Evolutionary conservation across 2,888 invertebrate genomes (phyloP), one percentile per base, ranked within the genome.

Genomic region (Myopa tessellatipennis): DNA sequence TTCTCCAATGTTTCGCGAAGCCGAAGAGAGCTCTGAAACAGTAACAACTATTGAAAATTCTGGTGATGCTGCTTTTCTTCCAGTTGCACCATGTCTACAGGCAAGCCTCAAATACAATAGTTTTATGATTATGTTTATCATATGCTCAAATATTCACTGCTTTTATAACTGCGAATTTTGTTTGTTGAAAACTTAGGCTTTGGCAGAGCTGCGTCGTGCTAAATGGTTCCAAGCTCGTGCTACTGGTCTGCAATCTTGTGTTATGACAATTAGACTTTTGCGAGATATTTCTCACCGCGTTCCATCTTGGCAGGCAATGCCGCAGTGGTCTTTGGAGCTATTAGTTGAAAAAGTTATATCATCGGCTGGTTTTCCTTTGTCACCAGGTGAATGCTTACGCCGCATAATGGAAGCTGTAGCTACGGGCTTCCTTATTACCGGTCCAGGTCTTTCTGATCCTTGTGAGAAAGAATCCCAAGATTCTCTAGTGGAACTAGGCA

Each of bases 181-280:
- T 7, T 52, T 77, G 16, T 77, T 77, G 1, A 50, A 18, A 45
- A 60, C 45, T 8, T 95, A 98, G 94, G 98, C 99, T 93, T 95
- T 99, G 92, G 98, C 99, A 92, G 97, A 97, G 92, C 95, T 99
- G 92, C 96, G 99, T 93, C 98, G 98, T 94, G 97, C 98, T 93
- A 99, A 99, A 94, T 99, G 99, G 98, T 99, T 99, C 95, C 98
- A 99, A 97, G 98, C 98, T 93, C 96, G 97, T 91, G 98, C 98
- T 82, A 95, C 96, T 85, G 95, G 96, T 83, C 92, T 98, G 87
- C 97, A 97, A 90, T 98, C 97, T 83, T 98, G 98, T 90, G 97
- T 98, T 81, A 95, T 98, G 91, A 95, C 98, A 86, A 97, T 99
- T 88, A 93, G 99, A 82, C 95, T 99, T 87, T 91, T 99, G 90